A percentile compares a stretch with the other conserved stretches of the same genome.
Evolutionary conservation across 2,113 vertebrate genomes (phyloP).

Genomic region (Tachysurus fulvidraco): DNA sequence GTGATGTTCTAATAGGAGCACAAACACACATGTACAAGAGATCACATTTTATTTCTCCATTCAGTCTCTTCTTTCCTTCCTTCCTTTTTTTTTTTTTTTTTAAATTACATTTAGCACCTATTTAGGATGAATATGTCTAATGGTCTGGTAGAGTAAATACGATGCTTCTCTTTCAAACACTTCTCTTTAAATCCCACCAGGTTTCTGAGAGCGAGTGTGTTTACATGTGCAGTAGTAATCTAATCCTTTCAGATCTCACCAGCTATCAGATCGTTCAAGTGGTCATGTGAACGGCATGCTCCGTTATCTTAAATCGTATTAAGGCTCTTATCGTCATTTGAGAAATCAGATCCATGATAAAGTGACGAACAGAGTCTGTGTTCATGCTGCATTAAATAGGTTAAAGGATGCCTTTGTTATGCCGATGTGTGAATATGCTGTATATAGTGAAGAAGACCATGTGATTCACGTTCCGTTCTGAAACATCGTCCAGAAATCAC

Average conservation of each 20-base stretch:
- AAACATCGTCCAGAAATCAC: neutral
- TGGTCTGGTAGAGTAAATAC: neutral
- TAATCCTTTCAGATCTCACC: neutral
- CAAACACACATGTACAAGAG: constrained; percentile 10
- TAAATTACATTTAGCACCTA: neutral
- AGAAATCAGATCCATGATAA: neutral
- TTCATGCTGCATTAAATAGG: neutral
- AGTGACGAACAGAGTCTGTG: neutral
- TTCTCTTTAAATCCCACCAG: neutral
- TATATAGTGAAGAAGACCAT: neutral
- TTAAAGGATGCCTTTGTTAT: neutral
- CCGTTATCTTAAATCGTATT: neutral
- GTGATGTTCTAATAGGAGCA: constrained; percentile 34
- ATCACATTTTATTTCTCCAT: neutral
- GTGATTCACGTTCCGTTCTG: neutral
- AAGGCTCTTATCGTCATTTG: neutral
- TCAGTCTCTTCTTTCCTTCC: neutral
- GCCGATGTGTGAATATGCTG: neutral
- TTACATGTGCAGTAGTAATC: neutral
- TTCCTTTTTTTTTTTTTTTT: neutral
- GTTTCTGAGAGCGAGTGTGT: neutral
- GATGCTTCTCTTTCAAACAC: neutral
- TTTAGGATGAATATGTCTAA: neutral
- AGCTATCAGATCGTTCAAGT: neutral
- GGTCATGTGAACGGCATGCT: neutral